Base-by-base conservation (phyloP, 1,140 invertebrate species). In the Panagrolaimus sp. region DNA sequence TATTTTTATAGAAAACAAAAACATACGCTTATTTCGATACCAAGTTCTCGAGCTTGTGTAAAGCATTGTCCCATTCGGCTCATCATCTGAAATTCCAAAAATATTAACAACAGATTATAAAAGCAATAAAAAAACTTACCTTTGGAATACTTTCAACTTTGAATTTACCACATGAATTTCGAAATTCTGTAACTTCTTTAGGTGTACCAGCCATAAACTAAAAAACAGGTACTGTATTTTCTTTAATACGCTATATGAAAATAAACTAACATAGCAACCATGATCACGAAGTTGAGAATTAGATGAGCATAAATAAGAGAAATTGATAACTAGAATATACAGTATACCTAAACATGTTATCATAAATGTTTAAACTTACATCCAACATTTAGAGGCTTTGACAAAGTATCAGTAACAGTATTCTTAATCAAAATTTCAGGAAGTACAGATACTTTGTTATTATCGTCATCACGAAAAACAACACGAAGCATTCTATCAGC, bases 261-360 rank as follows among this genome's bases (percentile, higher is more conserved):
- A n/a, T n/a, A n/a, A n/a, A n/a, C n/a, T n/a, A n/a, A n/a, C n/a
- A 51, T 77, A 77, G 25, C 75, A 77, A 23, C 75, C 75, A 53
- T 77, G 71, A 46, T 77, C 75, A 27, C 75, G 74, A 70, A 77
- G 68, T 61, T 77, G 75, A 11, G 71, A 74, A 68, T 77, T 77
- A 4, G 76, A 78, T 7, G 72, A 77, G 57, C 76, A 77, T 31
- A 77, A 66, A 46, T 78, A 77, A 48, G 73, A 77, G 51, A 75
- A 77, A 16, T 51, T 27, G 13, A 68, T 65, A n/a, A 63, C 74
- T 75, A 7, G 44, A 76, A 69, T 13, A 43, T n/a, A 14, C n/a
- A 57, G 25, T 38, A 38, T 38, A 7, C 31, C 31, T 4, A 38
- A 38, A 38, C n/a, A n/a, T n/a, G n/a, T n/a, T n/a, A n/a, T n/a